phyloP scores from a whole-genome alignment of 2,797 vertebrate species.

The Acomys russatus region DNA sequence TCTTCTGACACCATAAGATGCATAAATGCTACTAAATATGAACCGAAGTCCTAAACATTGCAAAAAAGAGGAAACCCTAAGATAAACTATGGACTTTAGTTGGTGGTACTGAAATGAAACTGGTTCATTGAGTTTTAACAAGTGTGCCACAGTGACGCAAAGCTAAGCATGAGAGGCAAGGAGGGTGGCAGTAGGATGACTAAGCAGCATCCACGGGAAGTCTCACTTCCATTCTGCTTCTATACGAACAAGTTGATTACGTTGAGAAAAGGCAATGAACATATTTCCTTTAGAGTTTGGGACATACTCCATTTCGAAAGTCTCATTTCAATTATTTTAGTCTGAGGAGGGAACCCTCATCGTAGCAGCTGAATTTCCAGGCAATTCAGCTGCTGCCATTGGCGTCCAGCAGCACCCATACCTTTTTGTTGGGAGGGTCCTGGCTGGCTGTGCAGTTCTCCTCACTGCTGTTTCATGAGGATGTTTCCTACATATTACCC shows the following conservation, averaged over 20 bases:
- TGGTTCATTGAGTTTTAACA: not conserved
- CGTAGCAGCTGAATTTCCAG: not conserved
- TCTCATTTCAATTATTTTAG: constrained; percentile 10
- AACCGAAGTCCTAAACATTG: not conserved
- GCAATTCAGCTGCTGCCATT: not conserved
- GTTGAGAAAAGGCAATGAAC: not conserved
- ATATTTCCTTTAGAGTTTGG: constrained; percentile 28
- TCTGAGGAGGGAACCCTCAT: not conserved
- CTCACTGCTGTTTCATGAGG: constrained; percentile 41
- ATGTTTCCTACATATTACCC: constrained; percentile 39
- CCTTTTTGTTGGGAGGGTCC: not conserved
- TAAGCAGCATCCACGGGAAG: not conserved
- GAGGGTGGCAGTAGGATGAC: rapidly evolving
- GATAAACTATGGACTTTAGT: not conserved
- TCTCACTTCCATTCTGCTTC: not conserved
- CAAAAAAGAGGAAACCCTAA: constrained; percentile 17
- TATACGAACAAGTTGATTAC: not conserved
- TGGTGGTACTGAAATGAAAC: not conserved
- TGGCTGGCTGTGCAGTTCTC: not conserved
- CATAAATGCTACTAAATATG: not conserved
- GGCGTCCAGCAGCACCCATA: not conserved
- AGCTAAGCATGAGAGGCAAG: not conserved
- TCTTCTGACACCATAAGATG: not conserved
- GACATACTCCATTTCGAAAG: not conserved
- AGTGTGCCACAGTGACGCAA: not conserved